phyloP scores from a whole-genome alignment of 1,140 invertebrate genomes.

The Orchestia grillus region DNA sequence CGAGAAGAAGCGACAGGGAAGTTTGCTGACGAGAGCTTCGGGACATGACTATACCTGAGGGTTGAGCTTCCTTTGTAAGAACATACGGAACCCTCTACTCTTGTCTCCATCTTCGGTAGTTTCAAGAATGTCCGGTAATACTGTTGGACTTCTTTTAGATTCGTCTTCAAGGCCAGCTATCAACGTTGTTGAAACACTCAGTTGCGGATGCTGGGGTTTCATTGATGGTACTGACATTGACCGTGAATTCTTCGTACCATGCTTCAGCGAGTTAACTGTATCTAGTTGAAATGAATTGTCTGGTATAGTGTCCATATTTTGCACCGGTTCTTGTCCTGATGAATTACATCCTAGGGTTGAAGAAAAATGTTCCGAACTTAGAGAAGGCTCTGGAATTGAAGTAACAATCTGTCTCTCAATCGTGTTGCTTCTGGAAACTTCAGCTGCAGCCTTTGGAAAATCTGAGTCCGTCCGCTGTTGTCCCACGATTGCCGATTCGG shows the following conservation, averaged over 20 bases:
- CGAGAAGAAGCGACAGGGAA: not conserved
- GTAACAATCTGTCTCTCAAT: not conserved
- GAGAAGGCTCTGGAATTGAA: not conserved
- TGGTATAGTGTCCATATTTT: not conserved
- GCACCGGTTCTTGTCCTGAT: not conserved
- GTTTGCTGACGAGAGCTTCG: not conserved
- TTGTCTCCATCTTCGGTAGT: constrained; percentile 28
- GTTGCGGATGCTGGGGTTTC: not conserved
- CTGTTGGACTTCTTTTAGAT: constrained; percentile 2
- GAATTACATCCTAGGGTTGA: not conserved
- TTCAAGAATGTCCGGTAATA: constrained; percentile 31
- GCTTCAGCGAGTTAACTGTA: not conserved
- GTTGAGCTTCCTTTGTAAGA: constrained; percentile 40
- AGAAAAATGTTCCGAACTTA: not conserved
- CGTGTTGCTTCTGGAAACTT: not conserved
- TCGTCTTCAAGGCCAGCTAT: not conserved
- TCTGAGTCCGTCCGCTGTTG: not conserved
- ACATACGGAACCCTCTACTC: constrained; percentile 45
- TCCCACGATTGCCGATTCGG: not conserved
- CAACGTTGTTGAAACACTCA: not conserved
- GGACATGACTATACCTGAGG: constrained; percentile 19
- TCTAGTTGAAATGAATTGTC: not conserved
- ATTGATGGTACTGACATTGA: not conserved
- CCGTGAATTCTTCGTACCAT: not conserved
- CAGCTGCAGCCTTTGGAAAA: not conserved